Base-by-base conservation (phyloP, 1,140 invertebrate genomes). In the Nebria ingens region DNA sequence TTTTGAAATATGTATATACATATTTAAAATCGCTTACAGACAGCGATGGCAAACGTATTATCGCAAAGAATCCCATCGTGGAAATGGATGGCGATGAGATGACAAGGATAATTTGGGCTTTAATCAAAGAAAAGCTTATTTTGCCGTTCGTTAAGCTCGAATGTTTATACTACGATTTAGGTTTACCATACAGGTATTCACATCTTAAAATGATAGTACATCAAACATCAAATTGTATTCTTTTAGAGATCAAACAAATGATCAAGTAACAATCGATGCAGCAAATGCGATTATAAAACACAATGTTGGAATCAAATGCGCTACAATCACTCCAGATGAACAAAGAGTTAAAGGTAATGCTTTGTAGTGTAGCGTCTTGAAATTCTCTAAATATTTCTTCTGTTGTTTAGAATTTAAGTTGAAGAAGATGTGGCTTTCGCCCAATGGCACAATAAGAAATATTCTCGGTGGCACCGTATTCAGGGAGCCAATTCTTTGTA, bases 81-180 rank as follows among this genome's bases (percentile, higher is more conserved):
- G 91, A 95, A 68, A 82, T 94, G 77, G 90, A 94, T 74, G 91
- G 91, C 56, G 91, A 95, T 79, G 91, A 94, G 73, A 94, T 94
- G 91, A 85, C 83, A 38, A 79, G 87, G 59, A 88, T 92, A 55
- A 91, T 92, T 59, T 92, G 89, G 89, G 84, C 88, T 63, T 85
- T 89, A 68, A 93, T 94, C 63, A 93, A 93, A 71, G 87, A 93
- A 61, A 81, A 80, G 61, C 73, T 93, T 1, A 92, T 93, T 60
- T 84, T 92, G 61, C 91, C 91, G 3, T 93, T 91, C 73, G 77
- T 93, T 15, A 91, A 94, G 76, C 58, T 93, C 53, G 86, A 93
- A 60, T 79, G 85, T 62, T 78, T 91, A 38, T 91, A 88, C 66
- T 93, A 79, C 71, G 91, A 94, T 70, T 74, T 93, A 63, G 87